These are phyloP conservation scores for Sebastes iracundus DNA, from an alignment of 2,797 vertebrate species.

Conservation along the genomic window DNA sequence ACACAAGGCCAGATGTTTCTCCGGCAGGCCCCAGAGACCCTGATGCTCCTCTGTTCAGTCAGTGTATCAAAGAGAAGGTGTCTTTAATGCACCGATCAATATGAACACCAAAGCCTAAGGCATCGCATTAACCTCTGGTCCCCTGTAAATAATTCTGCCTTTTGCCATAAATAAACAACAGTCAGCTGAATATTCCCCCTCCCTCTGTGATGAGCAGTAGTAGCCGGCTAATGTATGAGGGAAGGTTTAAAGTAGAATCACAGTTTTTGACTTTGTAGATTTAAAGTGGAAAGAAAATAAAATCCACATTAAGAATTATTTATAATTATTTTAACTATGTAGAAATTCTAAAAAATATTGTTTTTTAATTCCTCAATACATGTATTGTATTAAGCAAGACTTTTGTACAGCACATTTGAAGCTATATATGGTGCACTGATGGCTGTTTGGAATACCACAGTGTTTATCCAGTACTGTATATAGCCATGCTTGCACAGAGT, in stretches of 20 bases:
- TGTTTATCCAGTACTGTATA: not conserved
- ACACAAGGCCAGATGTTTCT: slow-evolving; percentile 35
- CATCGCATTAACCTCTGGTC: not conserved
- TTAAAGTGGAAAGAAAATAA: not conserved
- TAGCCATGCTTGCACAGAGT: not conserved
- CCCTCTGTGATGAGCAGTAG: not conserved
- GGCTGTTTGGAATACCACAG: not conserved
- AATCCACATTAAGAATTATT: not conserved
- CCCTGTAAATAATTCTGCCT: not conserved
- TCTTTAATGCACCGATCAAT: slow-evolving; percentile 25
- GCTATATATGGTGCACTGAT: not conserved
- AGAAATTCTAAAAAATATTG: not conserved
- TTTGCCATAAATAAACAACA: slow-evolving; percentile 4
- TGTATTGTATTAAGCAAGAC: not conserved
- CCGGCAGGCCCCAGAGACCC: not conserved
- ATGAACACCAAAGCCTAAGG: not conserved
- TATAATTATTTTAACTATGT: not conserved
- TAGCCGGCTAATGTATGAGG: not conserved
- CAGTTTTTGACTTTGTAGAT: not conserved
- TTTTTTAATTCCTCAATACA: not conserved
- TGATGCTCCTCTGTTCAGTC: not conserved
- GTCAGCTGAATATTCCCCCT: not conserved
- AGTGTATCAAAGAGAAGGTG: slow-evolving; percentile 9
- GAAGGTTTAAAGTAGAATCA: not conserved
- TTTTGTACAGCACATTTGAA: not conserved